A percentile compares a stretch with the other conserved stretches of the same genome.
Conservation (phyloP, 35 echinoderm and acorn worm genomes). For the Hemicentrotus pulcherrimus region DNA sequence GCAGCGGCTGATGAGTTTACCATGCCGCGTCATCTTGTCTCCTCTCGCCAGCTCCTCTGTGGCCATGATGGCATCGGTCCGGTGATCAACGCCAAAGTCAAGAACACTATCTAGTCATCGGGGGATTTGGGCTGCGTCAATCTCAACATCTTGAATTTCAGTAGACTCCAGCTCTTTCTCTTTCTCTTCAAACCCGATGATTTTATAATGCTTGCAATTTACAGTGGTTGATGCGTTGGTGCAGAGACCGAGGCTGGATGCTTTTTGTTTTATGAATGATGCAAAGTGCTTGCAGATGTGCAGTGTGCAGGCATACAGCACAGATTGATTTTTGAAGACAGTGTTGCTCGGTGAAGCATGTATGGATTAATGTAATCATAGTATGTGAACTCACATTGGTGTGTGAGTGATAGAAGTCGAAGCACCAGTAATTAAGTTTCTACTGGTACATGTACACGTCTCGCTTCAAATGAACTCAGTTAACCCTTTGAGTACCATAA, state of each 20-base stretch:
- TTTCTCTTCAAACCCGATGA: not conserved
- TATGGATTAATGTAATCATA: too few species aligned
- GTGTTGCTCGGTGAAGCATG: too few species aligned
- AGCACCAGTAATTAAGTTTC: too few species aligned
- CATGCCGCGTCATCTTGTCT: not conserved
- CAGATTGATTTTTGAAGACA: too few species aligned
- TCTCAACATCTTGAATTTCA: conserved; percentile 19
- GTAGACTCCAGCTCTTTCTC: not conserved
- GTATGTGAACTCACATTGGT: too few species aligned
- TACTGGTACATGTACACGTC: not conserved
- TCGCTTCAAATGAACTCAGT: not conserved
- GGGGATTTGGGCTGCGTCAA: conserved; percentile 2
- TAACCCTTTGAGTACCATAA: not conserved
- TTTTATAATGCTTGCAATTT: conserved; percentile 5
- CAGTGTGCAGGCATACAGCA: too few species aligned
- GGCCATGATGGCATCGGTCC: not conserved
- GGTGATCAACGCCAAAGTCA: not conserved
- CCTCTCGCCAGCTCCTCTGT: not conserved
- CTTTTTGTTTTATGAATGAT: too few species aligned
- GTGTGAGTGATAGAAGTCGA: too few species aligned
- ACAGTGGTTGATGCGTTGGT: not conserved
- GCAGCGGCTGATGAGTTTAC: not conserved
- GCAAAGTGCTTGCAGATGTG: too few species aligned
- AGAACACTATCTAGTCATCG: conserved; percentile 1
- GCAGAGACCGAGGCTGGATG: too few species aligned